phyloP scores from a whole-genome alignment of 2,888 invertebrate species.

The Ochlodes sylvanus region DNA sequence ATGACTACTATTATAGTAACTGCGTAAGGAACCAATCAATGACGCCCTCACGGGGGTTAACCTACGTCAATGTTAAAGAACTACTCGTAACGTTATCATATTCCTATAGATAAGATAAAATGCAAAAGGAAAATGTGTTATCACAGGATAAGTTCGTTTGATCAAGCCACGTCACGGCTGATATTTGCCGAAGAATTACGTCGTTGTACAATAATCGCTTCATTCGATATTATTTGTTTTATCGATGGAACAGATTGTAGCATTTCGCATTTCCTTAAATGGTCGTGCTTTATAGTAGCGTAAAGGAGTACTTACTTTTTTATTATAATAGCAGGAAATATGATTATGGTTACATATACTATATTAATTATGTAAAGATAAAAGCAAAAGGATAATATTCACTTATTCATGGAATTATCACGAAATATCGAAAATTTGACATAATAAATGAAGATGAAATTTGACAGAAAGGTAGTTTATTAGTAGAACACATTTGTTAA shows the following conservation, averaged over 20 bases:
- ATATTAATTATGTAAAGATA: too few species aligned
- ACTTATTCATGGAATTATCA: too few species aligned
- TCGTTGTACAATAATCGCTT: slow-evolving; percentile 35
- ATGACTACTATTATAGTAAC: not conserved
- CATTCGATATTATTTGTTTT: slow-evolving; percentile 6
- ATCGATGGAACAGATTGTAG: not conserved
- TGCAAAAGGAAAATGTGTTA: slow-evolving; percentile 20
- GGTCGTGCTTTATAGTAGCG: not conserved
- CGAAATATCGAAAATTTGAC: too few species aligned
- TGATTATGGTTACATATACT: too few species aligned
- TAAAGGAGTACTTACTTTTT: too few species aligned
- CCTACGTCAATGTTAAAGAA: slow-evolving; percentile 14
- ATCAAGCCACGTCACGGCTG: slow-evolving; percentile 40
- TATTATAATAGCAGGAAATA: too few species aligned
- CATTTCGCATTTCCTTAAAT: not conserved
- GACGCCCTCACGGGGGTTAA: slow-evolving; percentile 18
- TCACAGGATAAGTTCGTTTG: slow-evolving; percentile 40
- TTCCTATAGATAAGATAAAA: slow-evolving; percentile 29
- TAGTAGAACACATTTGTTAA: too few species aligned
- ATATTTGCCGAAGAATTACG: slow-evolving; percentile 46
- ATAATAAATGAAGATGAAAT: too few species aligned
- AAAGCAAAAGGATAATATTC: too few species aligned
- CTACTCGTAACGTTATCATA: not conserved
- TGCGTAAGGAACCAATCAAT: slow-evolving; percentile 5
- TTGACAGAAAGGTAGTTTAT: too few species aligned